These are phyloP conservation scores for Coregonus clupeaformis DNA, from an alignment of 2,113 vertebrate species.

Conservation along the genomic window DNA sequence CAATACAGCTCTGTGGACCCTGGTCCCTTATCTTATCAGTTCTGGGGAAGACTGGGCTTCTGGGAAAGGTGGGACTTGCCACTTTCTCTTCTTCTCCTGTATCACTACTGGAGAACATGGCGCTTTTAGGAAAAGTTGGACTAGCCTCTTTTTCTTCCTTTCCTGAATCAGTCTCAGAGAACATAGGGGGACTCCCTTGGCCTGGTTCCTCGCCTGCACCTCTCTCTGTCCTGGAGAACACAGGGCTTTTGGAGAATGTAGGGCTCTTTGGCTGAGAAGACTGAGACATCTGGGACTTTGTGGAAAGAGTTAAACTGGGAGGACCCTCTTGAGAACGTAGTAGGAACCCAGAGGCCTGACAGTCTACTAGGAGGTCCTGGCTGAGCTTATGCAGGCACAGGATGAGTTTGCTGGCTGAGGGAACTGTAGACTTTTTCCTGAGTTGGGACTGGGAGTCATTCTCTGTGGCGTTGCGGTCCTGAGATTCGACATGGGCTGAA, in stretches of 20 bases:
- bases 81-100: background rate
- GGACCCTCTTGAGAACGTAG: background rate
- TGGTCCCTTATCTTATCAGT: background rate
- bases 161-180: no score
- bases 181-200: background rate
- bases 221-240: conserved; percentile 55
- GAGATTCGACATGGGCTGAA: conserved; percentile 2
- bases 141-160: no score
- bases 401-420: background rate
- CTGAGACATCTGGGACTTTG: background rate
- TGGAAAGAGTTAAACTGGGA: background rate
- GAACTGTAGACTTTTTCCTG: background rate
- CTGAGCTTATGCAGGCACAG: conserved; percentile 32
- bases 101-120: background rate
- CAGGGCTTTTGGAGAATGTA: conserved; percentile 5
- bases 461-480: conserved; percentile 53
- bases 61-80: background rate
- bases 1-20: background rate
- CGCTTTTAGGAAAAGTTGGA: background rate
- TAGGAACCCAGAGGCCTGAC: conserved; percentile 5
- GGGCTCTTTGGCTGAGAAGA: conserved; percentile 29
- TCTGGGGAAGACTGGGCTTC: conserved; percentile 10
- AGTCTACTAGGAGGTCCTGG: conserved; percentile 26
- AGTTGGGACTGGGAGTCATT: conserved; percentile 14
- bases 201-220: background rate